phyloP scores from a whole-genome alignment of 1,140 invertebrate genomes.

The Platorchestia sp. region DNA sequence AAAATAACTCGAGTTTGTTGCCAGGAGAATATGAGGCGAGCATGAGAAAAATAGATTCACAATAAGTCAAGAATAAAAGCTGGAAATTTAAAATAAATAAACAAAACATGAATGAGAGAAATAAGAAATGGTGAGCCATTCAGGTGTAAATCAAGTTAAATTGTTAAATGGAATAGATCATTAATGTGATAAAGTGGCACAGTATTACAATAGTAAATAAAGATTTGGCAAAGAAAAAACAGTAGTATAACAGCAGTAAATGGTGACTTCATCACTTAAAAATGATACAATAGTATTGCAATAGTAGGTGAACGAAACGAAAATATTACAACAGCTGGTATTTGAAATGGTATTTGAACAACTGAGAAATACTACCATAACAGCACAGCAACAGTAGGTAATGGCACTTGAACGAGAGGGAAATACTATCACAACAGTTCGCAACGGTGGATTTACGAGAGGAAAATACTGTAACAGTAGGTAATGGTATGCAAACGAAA shows the following conservation, averaged over 20 bases:
- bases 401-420: no score
- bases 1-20: neutral
- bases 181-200: neutral
- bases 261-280: no score
- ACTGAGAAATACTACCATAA: no score
- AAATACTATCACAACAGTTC: neutral
- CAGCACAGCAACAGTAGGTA: no score
- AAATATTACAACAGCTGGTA: no score
- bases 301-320: no score
- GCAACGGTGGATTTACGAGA: no score
- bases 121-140: neutral
- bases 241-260: no score
- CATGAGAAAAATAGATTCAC: neutral
- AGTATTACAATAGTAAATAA: neutral
- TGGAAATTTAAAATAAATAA: neutral
- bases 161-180: neutral
- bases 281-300: no score
- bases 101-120: neutral
- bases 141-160: neutral
- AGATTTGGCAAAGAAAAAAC: no score
- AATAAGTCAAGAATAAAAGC: neutral
- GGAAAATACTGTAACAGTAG: neutral
- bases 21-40: neutral
- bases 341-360: no score
- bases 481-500: neutral